A percentile compares a stretch with the other conserved stretches of the same genome.
Conservation (phyloP, 1,140 invertebrate species). For the Aphelenchoides besseyi region DNA sequence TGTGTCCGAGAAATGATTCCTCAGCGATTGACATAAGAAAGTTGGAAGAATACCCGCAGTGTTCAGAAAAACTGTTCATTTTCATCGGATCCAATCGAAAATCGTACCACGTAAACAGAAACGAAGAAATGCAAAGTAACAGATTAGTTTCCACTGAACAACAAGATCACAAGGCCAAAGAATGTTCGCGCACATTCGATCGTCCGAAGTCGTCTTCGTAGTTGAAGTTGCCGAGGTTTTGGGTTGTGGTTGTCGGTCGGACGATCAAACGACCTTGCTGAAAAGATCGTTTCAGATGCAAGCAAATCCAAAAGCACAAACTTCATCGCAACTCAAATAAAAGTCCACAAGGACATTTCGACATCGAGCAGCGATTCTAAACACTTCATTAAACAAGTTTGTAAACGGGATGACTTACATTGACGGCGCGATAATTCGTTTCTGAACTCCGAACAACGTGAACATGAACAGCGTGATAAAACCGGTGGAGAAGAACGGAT, state of each 20-base stretch:
- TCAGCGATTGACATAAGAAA: too few species aligned
- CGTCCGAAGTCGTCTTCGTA: neutral
- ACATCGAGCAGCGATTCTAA: conserved; percentile 17
- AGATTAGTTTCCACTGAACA: too few species aligned
- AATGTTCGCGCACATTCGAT: too few species aligned
- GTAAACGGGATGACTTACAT: conserved; percentile 19
- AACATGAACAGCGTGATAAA: conserved; percentile 11
- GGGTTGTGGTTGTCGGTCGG: conserved; percentile 16
- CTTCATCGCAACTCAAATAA: conserved; percentile 23
- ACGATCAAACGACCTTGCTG: conserved; percentile 25
- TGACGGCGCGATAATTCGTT: conserved; percentile 10
- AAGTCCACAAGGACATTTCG: conserved; percentile 16
- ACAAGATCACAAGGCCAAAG: too few species aligned
- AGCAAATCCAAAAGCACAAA: neutral
- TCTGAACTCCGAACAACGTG: conserved; percentile 11
- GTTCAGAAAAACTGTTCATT: too few species aligned
- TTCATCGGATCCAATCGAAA: too few species aligned
- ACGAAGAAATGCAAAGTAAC: too few species aligned
- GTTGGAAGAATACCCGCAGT: too few species aligned
- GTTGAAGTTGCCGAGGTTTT: neutral
- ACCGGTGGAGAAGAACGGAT: conserved; percentile 10
- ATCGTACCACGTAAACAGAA: too few species aligned
- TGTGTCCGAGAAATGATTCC: too few species aligned
- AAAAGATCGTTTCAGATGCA: neutral
- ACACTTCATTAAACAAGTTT: conserved; percentile 1